Evolutionary conservation across 2,888 invertebrate genomes (phyloP), one percentile per base, ranked within the genome.

Genomic region (Hypena proboscidalis): DNA sequence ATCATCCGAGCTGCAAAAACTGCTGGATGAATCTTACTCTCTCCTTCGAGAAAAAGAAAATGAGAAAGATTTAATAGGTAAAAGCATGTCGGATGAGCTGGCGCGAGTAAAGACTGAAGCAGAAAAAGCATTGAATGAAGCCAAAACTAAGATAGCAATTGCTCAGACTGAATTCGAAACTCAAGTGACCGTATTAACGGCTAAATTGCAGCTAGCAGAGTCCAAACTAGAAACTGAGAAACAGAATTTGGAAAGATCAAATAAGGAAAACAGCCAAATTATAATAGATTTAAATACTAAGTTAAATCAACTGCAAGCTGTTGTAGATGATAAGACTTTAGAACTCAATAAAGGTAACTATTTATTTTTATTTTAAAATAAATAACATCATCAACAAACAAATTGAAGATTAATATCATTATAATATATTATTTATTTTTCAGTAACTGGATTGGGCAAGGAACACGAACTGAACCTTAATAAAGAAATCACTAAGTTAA

Each of bases 81-180:
- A 90, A 64, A 90, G 89, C 50, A 86, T 91, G 86, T 83, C 86
- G 1, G 91, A 92, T 10, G 91, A 92, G 65, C 60, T 91, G 11
- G 61, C 77, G 7, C 84, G 83, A 71, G 68, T 88, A 0, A 90
- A 81, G 64, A 62, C 70, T 1, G 91, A 94, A 90, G 77, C 92
- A 64, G 75, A 93, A 84, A 80, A 92, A 72, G 81, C 87, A 60
- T 66, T 90, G 4, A 86, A 77, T 42, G 91, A 92, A 77, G 83
- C 90, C 30, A 92, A 85, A 79, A 93, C 93, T n/a, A 95, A 95
- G 80, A 88, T 93, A 26, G 93, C 94, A 44, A 94, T 95, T 67
- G 92, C 92, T 48, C 85, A 95, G 55, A 91, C 93, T 0, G 92
- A 92, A 67, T 90, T 93, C 30, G 93, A 93, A 55, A 92, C 92